phyloP scores from a whole-genome alignment of 2,113 vertebrate species.

The Loxodonta africana region DNA sequence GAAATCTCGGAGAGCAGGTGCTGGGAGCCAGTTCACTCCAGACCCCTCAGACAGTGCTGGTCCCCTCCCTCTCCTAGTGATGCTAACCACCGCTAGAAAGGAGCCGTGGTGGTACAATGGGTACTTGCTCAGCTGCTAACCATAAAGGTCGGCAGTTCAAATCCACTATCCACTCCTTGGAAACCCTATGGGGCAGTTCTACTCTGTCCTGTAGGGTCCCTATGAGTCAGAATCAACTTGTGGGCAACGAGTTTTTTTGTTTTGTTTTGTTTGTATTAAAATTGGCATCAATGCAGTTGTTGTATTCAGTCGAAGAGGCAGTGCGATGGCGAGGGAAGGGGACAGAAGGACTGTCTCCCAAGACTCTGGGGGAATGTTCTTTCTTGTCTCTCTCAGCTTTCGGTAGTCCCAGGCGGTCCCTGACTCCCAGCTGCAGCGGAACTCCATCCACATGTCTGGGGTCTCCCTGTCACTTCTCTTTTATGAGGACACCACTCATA shows the following conservation, averaged over 20 bases:
- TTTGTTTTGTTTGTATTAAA: too few species aligned
- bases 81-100: background rate
- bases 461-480: background rate
- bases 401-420: background rate
- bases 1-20: background rate
- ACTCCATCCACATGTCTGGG: background rate
- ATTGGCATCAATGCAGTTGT: accelerated
- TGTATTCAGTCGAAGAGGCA: background rate
- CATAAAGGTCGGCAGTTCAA: too few species aligned
- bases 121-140: too few species aligned
- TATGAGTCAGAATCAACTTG: too few species aligned
- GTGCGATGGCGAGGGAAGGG: background rate
- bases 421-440: background rate
- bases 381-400: background rate
- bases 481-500: background rate
- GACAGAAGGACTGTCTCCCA: too few species aligned
- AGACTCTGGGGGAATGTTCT: background rate
- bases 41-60: background rate
- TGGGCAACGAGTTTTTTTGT: too few species aligned
- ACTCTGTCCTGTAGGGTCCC: too few species aligned
- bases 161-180: too few species aligned
- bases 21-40: background rate
- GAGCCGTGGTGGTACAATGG: too few species aligned
- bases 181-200: too few species aligned
- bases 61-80: background rate